Conservation (phyloP, 1,140 invertebrate genomes). For the Diorhabda sublineata region DNA sequence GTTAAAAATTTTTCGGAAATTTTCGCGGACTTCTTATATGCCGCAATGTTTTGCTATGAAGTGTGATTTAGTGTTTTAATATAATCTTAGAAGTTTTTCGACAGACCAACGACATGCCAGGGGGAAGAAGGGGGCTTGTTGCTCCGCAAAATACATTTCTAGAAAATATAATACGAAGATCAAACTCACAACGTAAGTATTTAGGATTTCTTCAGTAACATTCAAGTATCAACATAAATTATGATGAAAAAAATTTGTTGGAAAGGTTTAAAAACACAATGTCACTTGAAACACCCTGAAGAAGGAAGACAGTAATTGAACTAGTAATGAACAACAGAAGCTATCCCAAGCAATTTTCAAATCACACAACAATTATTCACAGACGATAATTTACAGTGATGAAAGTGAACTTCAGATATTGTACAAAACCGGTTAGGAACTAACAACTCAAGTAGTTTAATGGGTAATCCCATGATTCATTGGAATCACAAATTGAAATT, state of each 20-base stretch:
- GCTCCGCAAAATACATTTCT: slow-evolving; percentile 99
- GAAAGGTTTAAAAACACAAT: neutral
- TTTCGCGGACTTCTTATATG: slow-evolving; percentile 8
- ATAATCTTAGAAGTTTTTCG: neutral
- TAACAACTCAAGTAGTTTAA: no score
- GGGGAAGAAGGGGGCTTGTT: slow-evolving; percentile 93
- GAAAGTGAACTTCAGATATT: no score
- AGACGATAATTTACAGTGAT: no score
- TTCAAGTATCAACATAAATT: no score
- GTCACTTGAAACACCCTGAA: no score
- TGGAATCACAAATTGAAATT: no score
- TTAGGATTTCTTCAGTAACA: neutral
- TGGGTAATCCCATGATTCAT: no score
- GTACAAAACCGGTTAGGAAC: no score
- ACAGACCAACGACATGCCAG: slow-evolving; percentile 65
- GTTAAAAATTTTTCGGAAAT: slow-evolving; percentile 1
- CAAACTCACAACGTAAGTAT: slow-evolving; percentile 93
- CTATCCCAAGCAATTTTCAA: no score
- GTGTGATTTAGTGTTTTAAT: slow-evolving; percentile 7
- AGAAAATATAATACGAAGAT: slow-evolving; percentile 97
- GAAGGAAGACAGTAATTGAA: no score
- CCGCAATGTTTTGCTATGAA: neutral
- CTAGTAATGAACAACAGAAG: no score
- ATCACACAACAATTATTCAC: no score
- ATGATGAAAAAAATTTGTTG: neutral